Evolutionary conservation across 2,797 vertebrate species (phyloP).

Genomic region (Halcyon chelicuti): DNA sequence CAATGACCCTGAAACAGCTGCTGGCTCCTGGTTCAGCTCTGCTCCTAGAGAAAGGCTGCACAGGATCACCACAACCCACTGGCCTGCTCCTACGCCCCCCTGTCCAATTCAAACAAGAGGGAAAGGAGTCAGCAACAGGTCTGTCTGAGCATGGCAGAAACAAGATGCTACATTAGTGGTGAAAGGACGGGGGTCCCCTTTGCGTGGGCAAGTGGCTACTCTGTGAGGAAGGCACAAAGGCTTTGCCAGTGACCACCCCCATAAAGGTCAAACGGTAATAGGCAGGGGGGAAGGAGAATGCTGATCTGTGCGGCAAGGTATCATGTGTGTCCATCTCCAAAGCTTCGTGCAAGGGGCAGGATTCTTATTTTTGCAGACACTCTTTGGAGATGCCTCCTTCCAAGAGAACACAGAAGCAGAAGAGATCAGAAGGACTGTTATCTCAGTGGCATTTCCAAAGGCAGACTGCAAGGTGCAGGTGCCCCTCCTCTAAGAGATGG

Average conservation of each 20-base stretch:
- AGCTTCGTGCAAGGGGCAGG: background rate
- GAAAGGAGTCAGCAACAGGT: background rate
- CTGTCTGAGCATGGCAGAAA: background rate
- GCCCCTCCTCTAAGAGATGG: background rate
- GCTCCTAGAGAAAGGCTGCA: background rate
- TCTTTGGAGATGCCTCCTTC: background rate
- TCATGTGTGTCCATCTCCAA: background rate
- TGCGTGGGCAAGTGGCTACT: fast-evolving
- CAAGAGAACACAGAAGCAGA: background rate
- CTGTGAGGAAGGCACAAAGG: background rate
- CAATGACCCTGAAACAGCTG: background rate
- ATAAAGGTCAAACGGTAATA: background rate
- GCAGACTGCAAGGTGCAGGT: background rate
- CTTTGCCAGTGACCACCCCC: background rate
- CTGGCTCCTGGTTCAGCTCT: background rate
- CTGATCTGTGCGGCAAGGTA: background rate
- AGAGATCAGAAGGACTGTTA: constrained; percentile 24
- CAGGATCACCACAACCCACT: background rate
- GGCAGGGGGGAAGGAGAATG: background rate
- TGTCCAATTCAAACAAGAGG: background rate
- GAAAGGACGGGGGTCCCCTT: background rate
- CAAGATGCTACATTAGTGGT: background rate
- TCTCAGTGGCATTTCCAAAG: constrained; percentile 45
- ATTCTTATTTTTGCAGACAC: background rate
- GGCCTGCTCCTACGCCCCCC: fast-evolving